phyloP scores from a whole-genome alignment of 1,140 invertebrate genomes.

The Eupristina koningsbergeri region DNA sequence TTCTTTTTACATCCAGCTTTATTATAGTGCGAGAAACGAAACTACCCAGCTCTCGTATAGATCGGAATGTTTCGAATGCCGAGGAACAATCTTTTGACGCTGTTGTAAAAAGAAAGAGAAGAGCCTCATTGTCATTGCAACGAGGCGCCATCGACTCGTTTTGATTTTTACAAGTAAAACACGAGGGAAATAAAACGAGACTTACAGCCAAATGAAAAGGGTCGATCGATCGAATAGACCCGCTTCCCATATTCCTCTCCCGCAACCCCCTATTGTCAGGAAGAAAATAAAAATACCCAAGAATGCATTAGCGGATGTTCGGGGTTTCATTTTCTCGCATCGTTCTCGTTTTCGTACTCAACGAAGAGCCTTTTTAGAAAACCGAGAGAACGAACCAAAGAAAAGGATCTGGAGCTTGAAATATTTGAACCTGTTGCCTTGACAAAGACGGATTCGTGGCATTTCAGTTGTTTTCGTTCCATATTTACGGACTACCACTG shows the following conservation, averaged over 20 bases:
- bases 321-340: too few species aligned
- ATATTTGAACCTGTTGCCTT: conserved; percentile 3
- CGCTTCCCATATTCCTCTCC: too few species aligned
- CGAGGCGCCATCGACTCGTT: too few species aligned
- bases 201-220: not conserved
- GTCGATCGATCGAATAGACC: not conserved
- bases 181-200: too few species aligned
- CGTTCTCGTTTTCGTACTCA: too few species aligned
- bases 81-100: too few species aligned
- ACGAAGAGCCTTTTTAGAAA: too few species aligned
- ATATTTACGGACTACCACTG: not conserved
- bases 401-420: not conserved
- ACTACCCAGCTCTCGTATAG: not conserved
- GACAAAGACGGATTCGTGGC: not conserved
- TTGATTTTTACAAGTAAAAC: too few species aligned
- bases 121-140: not conserved
- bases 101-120: too few species aligned
- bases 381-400: too few species aligned
- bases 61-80: not conserved
- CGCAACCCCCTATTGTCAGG: not conserved
- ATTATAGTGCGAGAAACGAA: not conserved
- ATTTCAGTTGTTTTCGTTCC: not conserved
- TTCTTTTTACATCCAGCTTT: too few species aligned
- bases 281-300: not conserved
- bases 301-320: too few species aligned